Evolutionary conservation across 2,888 invertebrate species (phyloP), one percentile per base, ranked within the genome.

Genomic region (Linyphia triangularis): DNA sequence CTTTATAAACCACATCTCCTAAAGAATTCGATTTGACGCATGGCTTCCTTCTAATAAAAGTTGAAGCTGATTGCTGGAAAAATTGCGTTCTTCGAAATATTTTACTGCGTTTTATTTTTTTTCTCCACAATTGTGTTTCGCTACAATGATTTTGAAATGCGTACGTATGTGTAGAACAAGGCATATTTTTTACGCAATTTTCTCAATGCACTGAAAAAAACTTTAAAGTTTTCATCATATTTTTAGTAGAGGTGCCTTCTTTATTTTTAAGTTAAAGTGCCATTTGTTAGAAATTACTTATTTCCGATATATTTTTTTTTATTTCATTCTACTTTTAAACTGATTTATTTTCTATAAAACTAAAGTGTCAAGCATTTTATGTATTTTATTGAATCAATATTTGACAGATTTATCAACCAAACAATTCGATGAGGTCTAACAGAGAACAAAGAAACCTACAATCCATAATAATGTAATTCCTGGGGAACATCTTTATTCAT

Each of bases 11-110:
- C 57, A 30, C 81, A 33, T 22, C n/a, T 43, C 10, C 63, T 40
- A 82, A 82, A 61, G 72, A 82, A 82, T 82, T 82, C 82, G 82
- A 82, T 82, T 82, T 82, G 82, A 72, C 82, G 82, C 82, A 61
- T 63, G 82, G 28, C 61, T 82, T 43, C 61, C 2, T 82, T 82
- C 82, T 82, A 82, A 82, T 82, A 82, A 82, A 82, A 82, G 63
- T 72, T 28, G 26, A 19, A 30, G 26, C 82, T 82, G 82, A 82
- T 82, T 82, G 82, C 61, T 37, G 70, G 61, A 72, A 72, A 81
- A 81, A 81, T 81, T 51, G 65, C 69, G 57, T 70, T 70, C 51
- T 63, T 61, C 59, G 37, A 77, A 77, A 77, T 77, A 77, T 77
- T 77, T 77, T 59, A 40, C 61, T 65, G 67, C 51, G 37, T 69